A percentile compares a stretch with the other conserved stretches of the same genome.
These are phyloP conservation scores for Morelia viridis DNA, from an alignment of 2,797 vertebrate species.

Conservation along the genomic window DNA sequence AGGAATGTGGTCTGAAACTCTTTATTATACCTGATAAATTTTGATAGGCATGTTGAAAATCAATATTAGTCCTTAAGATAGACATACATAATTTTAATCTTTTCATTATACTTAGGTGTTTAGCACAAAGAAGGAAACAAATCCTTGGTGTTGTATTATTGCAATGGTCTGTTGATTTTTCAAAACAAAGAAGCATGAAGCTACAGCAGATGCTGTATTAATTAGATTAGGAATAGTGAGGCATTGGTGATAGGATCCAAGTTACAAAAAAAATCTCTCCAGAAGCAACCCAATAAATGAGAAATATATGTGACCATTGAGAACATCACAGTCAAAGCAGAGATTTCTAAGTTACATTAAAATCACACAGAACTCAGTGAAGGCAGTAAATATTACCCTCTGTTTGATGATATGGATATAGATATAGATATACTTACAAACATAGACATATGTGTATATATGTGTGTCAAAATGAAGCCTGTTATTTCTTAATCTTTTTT, in stretches of 20 bases:
- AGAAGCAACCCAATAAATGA: slow-evolving; percentile 17
- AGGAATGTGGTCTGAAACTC: not conserved
- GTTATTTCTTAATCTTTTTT: not conserved
- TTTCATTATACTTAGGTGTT: slow-evolving; percentile 9
- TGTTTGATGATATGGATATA: not conserved
- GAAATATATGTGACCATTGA: slow-evolving; percentile 27
- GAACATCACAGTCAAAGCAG: slow-evolving; percentile 9
- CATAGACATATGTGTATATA: not conserved
- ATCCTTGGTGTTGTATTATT: slow-evolving; percentile 6
- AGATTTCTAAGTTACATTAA: not conserved
- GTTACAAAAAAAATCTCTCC: slow-evolving; percentile 21
- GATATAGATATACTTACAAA: not conserved
- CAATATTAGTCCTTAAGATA: not conserved
- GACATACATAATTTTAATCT: not conserved
- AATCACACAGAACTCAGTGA: not conserved
- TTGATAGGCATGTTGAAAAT: not conserved
- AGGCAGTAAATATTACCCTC: not conserved
- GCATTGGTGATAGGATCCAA: slow-evolving; percentile 21
- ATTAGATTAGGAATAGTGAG: slow-evolving; percentile 34
- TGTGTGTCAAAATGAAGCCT: not conserved
- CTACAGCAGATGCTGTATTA: slow-evolving; percentile 33
- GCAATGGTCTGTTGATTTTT: slow-evolving; percentile 25
- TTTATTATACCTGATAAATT: not conserved
- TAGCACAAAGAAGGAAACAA: not conserved
- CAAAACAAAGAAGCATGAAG: slow-evolving; percentile 28